Percentiles rank a stretch among this genome's conserved stretches.
Conservation (phyloP, 2,888 invertebrate species). For the Phragmatobia fuliginosa region DNA sequence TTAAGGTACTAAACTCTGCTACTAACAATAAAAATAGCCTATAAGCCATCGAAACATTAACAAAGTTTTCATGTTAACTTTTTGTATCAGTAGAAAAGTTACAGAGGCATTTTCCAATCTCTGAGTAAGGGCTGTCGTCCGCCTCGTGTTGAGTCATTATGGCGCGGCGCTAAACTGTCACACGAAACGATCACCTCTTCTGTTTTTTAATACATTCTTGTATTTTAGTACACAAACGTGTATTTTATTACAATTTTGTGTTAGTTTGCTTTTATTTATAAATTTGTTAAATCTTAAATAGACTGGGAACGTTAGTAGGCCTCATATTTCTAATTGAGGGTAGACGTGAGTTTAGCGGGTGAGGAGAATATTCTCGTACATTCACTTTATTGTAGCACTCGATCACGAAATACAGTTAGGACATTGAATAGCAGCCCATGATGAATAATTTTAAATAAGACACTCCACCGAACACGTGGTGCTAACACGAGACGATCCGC, state of each 20-base stretch:
- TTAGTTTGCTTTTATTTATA: too few relatives aligned
- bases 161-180: slow-evolving; percentile 62
- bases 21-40: slow-evolving; percentile 69
- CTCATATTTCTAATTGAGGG: too few relatives aligned
- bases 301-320: too few relatives aligned
- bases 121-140: slow-evolving; percentile 60
- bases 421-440: too few relatives aligned
- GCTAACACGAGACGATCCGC: too few relatives aligned
- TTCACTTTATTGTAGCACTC: too few relatives aligned
- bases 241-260: slow-evolving; percentile 14
- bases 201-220: slow-evolving; percentile 30
- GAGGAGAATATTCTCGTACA: too few relatives aligned
- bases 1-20: slow-evolving; percentile 49
- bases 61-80: slow-evolving; percentile 77
- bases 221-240: slow-evolving; percentile 29
- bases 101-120: slow-evolving; percentile 79
- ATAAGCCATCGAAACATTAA: slow-evolving; percentile 69
- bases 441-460: too few relatives aligned
- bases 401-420: too few relatives aligned
- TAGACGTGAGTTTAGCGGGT: too few relatives aligned
- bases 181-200: slow-evolving; percentile 62
- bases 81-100: slow-evolving; percentile 81
- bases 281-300: too few relatives aligned
- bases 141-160: slow-evolving; percentile 68
- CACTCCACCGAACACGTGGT: too few relatives aligned